These are phyloP conservation scores for Bradypodion ventrale DNA, from an alignment of 2,797 vertebrate genomes.

Conservation along the genomic window DNA sequence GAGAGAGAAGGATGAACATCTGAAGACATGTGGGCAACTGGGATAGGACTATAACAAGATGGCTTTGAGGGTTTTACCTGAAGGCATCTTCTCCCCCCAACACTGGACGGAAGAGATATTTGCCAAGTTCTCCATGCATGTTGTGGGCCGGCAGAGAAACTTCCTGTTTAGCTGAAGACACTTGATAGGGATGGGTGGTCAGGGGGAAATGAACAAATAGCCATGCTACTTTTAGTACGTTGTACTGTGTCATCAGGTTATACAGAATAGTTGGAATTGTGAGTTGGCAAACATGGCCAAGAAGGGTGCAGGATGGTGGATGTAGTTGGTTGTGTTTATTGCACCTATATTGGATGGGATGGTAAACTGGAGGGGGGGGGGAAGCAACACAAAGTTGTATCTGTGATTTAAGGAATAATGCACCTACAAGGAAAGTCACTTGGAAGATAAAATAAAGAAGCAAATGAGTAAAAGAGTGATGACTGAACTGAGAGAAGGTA, in stretches of 20 bases:
- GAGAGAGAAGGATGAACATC: rapidly evolving
- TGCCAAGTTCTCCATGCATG: neutral
- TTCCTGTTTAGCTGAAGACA: neutral
- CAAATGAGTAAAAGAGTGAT: too few species aligned
- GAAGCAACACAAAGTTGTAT: too few species aligned
- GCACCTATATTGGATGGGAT: neutral
- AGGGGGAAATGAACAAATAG: neutral
- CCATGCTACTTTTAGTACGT: neutral
- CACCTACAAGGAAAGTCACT: neutral
- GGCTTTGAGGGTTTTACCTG: neutral
- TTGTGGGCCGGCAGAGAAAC: too few species aligned
- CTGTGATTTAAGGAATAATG: too few species aligned
- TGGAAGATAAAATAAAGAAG: neutral
- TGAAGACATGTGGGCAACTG: neutral
- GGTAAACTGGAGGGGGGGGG: neutral
- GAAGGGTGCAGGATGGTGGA: too few species aligned
- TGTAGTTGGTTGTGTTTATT: too few species aligned
- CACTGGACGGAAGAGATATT: neutral
- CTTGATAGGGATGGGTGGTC: too few species aligned
- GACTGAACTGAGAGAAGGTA: neutral
- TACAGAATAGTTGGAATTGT: neutral
- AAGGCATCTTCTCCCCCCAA: neutral
- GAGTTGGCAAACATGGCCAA: neutral
- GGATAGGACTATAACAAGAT: neutral
- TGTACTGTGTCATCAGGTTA: neutral